phyloP scores from a whole-genome alignment of 2,113 vertebrate species.

The Recurvirostra avosetta region DNA sequence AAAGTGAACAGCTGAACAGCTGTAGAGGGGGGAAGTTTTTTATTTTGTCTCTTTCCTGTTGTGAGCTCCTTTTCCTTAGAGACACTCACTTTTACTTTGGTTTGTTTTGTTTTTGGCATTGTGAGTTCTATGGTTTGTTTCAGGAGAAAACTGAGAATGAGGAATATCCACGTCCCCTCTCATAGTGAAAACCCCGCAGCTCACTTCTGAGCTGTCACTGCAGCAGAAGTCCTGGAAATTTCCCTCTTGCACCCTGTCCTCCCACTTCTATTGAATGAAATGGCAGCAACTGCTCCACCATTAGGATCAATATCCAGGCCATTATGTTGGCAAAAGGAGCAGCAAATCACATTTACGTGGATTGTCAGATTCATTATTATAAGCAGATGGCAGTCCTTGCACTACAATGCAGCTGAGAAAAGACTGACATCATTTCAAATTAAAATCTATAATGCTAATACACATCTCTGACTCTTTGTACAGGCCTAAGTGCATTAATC shows the following conservation, averaged over 20 bases:
- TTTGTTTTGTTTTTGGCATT: background rate
- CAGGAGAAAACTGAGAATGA: background rate
- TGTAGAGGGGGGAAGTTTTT: rapidly evolving
- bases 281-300: conserved; percentile 78
- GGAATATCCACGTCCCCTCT: background rate
- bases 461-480: conserved; percentile 76
- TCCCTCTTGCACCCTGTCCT: conserved; percentile 62
- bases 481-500: conserved; percentile 81
- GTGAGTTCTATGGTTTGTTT: rapidly evolving
- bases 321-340: conserved; percentile 87
- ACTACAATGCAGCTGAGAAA: conserved; percentile 81
- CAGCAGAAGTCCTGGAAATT: background rate
- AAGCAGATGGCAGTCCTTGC: conserved; percentile 90
- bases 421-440: conserved; percentile 94
- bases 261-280: conserved; percentile 77
- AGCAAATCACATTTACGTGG: conserved; percentile 90
- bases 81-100: background rate
- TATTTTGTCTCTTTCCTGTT: background rate
- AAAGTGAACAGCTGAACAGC: background rate
- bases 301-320: conserved; percentile 88
- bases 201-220: background rate
- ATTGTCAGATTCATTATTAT: conserved; percentile 93
- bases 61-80: background rate
- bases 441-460: conserved; percentile 98
- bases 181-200: background rate